These are phyloP conservation scores for Ceryle rudis DNA, from an alignment of 2,797 vertebrate species.

Conservation along the genomic window DNA sequence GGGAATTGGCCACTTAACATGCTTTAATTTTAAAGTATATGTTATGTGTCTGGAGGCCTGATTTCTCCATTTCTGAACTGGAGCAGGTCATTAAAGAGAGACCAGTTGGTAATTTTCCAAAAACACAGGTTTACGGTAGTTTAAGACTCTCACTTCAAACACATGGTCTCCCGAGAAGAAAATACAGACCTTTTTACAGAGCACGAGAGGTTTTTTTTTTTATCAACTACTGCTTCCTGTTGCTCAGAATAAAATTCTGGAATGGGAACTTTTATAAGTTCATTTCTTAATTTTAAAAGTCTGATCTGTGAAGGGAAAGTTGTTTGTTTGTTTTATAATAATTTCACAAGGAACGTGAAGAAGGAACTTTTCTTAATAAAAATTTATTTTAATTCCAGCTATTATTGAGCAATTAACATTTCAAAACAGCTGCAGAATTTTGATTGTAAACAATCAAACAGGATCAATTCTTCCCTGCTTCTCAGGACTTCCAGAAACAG, in stretches of 20 bases:
- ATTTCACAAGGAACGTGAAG: not conserved
- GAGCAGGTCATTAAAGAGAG: not conserved
- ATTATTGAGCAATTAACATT: not conserved
- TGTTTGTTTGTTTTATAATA: not conserved
- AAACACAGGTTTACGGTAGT: not conserved
- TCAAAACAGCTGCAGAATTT: not conserved
- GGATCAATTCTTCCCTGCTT: not conserved
- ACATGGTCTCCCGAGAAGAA: not conserved
- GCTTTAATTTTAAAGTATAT: not conserved
- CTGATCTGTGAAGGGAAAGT: not conserved
- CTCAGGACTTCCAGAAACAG: not conserved
- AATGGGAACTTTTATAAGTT: not conserved
- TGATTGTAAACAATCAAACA: not conserved
- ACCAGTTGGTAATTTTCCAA: not conserved
- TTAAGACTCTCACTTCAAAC: not conserved
- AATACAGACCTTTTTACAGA: not conserved
- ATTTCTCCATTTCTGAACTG: not conserved
- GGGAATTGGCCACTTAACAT: not conserved
- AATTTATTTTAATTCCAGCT: not conserved
- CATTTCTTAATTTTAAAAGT: not conserved
- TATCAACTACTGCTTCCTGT: not conserved
- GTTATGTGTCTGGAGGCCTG: not conserved
- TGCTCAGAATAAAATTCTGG: not conserved
- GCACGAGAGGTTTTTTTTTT: not conserved
- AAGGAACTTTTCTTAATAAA: not conserved